Conservation (phyloP, 2,888 invertebrate genomes). For the Hedychridium roseum region DNA sequence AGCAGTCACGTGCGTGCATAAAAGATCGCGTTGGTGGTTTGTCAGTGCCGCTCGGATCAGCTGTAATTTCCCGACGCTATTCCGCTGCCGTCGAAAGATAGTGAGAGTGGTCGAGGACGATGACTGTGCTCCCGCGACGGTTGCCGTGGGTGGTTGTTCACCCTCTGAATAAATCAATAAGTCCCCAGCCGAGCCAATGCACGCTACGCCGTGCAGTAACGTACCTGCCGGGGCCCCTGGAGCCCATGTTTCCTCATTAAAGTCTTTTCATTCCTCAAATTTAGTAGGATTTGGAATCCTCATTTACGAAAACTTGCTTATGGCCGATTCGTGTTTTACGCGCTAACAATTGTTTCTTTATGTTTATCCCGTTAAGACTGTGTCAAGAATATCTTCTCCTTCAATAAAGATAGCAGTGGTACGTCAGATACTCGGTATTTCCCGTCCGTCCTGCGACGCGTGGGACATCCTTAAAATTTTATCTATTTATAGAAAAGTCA, state of each 20-base stretch:
- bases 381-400: too few relatives aligned
- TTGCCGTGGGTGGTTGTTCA: slow-evolving; percentile 28
- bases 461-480: slow-evolving; percentile 42
- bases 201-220: slow-evolving; percentile 11
- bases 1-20: too few relatives aligned
- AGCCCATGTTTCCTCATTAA: slow-evolving; percentile 41
- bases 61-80: slow-evolving; percentile 22
- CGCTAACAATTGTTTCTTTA: too few relatives aligned
- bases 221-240: slow-evolving; percentile 13
- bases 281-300: too few relatives aligned
- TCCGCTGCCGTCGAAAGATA: slow-evolving; percentile 18
- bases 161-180: slow-evolving; percentile 49
- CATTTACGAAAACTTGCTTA: too few relatives aligned
- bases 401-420: too few relatives aligned
- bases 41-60: slow-evolving; percentile 18
- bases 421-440: too few relatives aligned
- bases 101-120: slow-evolving; percentile 36
- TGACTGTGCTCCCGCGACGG: slow-evolving; percentile 26
- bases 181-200: slow-evolving; percentile 25
- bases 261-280: too few relatives aligned
- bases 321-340: too few relatives aligned
- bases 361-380: too few relatives aligned
- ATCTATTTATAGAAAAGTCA: slow-evolving; percentile 43
- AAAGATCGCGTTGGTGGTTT: slow-evolving; percentile 18
- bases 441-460: slow-evolving; percentile 33